Base-by-base conservation (phyloP, 2,888 invertebrate species). In the Agrotis puta region DNA sequence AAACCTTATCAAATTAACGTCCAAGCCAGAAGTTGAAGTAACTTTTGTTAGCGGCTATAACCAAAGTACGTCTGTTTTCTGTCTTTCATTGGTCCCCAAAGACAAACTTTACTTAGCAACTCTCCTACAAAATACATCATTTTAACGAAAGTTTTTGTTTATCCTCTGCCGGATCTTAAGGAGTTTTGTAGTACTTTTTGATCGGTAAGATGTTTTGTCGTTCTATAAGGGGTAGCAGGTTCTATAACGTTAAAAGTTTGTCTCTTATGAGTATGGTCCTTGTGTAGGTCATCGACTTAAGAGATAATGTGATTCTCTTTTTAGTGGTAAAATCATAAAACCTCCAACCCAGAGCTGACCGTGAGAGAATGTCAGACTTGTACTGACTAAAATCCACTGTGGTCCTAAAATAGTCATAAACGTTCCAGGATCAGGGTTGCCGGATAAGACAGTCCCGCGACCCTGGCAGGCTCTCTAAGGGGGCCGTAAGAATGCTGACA, bases 101-200 rank as follows among this genome's bases (percentile, higher is more conserved):
- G 73, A 24, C 51, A 33, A 57, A 78, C 39, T 77, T 68, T 73
- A 58, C 72, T 67, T 58, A 24, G 43, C 11, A 58, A 72, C 78
- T 64, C 45, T 58, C 63, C 64, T 48, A 56, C 47, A 58, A 64
- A 77, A 67, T 62, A 71, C 48, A 72, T 62, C 33, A 59, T 56
- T 77, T 39, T 58, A 50, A 20, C 57, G n/a, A 39, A 67, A 81
- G 33, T 65, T 68, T 81, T 78, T 64, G 67, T 68, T 59, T 73
- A 57, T n/a, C 22, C 20, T 43, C 54, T 65, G 64, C 27, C 20
- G 14, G 58, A 48, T 56, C 43, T 33, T 58, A 43, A 63, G 24
- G n/a, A 73, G 47, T 64, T 82, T 63, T 51, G 51, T 77, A 54
- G 68, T 53, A 68, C 64, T 70, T 69, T 79, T 72, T 77, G 59